Percentiles rank a stretch among this genome's conserved stretches.
These are phyloP conservation scores for Scolopax bukidnonensis DNA, from an alignment of 2,797 vertebrate species.

Conservation along the genomic window DNA sequence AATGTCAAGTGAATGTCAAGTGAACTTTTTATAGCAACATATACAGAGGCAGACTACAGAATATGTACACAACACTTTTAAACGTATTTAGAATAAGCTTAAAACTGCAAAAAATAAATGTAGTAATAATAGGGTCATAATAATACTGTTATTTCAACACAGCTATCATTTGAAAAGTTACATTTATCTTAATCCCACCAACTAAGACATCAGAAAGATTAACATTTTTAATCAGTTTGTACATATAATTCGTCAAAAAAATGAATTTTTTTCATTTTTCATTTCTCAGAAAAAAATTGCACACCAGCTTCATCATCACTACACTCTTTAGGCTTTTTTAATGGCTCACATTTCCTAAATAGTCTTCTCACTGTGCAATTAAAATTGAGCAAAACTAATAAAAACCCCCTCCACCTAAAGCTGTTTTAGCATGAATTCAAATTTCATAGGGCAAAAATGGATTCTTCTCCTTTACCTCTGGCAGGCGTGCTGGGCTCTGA, in stretches of 20 bases:
- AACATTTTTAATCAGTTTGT: neutral
- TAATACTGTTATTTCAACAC: neutral
- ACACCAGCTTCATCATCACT: neutral
- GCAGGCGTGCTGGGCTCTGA: neutral
- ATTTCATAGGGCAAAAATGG: neutral
- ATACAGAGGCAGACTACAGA: neutral
- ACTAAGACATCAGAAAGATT: neutral
- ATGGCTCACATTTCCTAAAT: slow-evolving; percentile 2
- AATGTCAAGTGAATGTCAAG: neutral
- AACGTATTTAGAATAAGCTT: neutral
- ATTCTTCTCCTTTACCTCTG: neutral
- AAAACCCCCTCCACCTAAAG: neutral
- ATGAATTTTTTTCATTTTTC: no score
- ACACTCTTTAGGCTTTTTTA: slow-evolving; percentile 5
- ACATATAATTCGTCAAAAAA: neutral
- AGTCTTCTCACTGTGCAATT: neutral
- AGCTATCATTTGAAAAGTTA: neutral
- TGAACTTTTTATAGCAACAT: neutral
- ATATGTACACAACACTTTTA: neutral
- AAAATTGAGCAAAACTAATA: neutral
- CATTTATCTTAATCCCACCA: neutral
- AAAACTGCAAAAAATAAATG: neutral
- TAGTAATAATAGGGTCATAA: neutral
- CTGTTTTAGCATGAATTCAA: neutral
- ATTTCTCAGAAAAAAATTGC: neutral